These are phyloP conservation scores for Automeris io DNA, from an alignment of 2,888 invertebrate genomes.

Conservation along the genomic window DNA sequence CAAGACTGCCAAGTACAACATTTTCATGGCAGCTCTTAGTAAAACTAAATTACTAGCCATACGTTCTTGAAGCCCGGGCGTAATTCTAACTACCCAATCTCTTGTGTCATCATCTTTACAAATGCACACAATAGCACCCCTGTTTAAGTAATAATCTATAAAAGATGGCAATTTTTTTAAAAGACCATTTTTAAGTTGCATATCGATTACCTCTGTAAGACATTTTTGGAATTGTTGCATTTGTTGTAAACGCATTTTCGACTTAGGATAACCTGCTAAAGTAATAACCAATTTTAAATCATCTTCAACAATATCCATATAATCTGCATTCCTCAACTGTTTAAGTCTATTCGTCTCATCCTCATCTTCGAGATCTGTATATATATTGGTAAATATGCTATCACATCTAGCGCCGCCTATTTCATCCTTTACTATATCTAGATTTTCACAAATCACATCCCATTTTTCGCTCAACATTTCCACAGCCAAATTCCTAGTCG, in stretches of 20 bases:
- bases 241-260: conserved; percentile 52
- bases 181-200: conserved; percentile 56
- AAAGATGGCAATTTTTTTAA: conserved; percentile 49
- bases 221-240: conserved; percentile 53
- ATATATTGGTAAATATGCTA: conserved; percentile 47
- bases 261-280: conserved; percentile 56
- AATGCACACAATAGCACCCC: conserved; percentile 60
- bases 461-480: conserved; percentile 33
- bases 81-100: conserved; percentile 58
- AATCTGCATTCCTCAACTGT: conserved; percentile 50
- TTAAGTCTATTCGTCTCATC: conserved; percentile 59
- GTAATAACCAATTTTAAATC: conserved; percentile 52
- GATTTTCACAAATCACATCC: conserved; percentile 38
- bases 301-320: conserved; percentile 55
- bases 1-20: conserved; percentile 52
- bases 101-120: conserved; percentile 56
- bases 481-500: conserved; percentile 1
- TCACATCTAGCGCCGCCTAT: conserved; percentile 35
- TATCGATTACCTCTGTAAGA: conserved; percentile 51
- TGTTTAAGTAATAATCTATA: conserved; percentile 57
- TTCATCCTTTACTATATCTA: conserved; percentile 22
- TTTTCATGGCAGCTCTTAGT: conserved; percentile 50
- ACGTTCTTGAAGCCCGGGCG: conserved; percentile 57
- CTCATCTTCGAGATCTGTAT: conserved; percentile 48
- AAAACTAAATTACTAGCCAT: conserved; percentile 52